phyloP scores from a whole-genome alignment of 2,113 vertebrate genomes.

The Phocoena phocoena region DNA sequence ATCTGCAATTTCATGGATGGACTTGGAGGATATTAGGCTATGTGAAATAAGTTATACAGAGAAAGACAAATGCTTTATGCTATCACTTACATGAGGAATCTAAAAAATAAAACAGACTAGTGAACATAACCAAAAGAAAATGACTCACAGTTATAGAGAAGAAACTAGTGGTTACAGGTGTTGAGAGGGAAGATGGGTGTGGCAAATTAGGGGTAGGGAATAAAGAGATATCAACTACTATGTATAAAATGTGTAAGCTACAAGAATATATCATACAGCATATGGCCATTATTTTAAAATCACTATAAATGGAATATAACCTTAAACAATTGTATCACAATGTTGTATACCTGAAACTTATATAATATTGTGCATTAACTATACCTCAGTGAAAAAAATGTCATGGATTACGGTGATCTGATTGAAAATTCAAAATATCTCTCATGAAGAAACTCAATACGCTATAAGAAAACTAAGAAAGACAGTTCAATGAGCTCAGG shows the following conservation, averaged over 20 bases:
- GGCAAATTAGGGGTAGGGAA: background rate
- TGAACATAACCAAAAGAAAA: background rate
- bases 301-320: background rate
- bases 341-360: background rate
- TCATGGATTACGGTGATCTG: background rate
- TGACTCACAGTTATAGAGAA: background rate
- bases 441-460: background rate
- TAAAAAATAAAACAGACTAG: background rate
- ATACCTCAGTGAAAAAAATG: background rate
- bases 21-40: background rate
- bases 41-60: background rate
- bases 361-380: background rate
- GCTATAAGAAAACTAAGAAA: background rate
- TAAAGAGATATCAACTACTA: background rate
- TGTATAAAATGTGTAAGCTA: background rate
- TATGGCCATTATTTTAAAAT: background rate
- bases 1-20: background rate
- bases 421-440: background rate
- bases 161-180: background rate
- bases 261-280: background rate
- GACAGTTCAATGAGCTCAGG: background rate
- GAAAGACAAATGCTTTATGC: background rate
- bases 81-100: background rate
- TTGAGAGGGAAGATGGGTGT: background rate
- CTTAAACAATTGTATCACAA: background rate